Base-by-base conservation (phyloP, 2,888 invertebrate species). In the Drosophila mettleri region DNA sequence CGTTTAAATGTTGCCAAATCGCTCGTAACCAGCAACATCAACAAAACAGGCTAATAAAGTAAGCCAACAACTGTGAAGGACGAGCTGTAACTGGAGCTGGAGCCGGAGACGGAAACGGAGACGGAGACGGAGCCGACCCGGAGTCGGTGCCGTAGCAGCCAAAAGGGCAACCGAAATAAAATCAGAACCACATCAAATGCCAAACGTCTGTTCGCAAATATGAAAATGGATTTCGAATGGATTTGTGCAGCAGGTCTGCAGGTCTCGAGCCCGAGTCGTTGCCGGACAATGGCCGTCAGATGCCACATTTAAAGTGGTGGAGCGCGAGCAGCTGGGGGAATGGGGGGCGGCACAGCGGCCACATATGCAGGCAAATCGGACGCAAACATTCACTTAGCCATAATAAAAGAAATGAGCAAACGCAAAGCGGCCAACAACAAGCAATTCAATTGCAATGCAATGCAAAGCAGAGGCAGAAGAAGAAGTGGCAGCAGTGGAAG, bases 301-400 rank as follows among this genome's bases (percentile, higher is more conserved):
- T 55, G 33, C 29, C 31, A 27, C 16, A 39, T 39, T 51, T 16
- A 27, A 43, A 54, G 36, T 29, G 46, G 27, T 14, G 14, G 4
- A 12, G 43, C 0, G 0, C 22, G 27, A 1, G 29, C 10, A 12
- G 18, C 10, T 5, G 18, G 0, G 1, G 16, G 29, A 2, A 3
- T 1, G 7, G 27, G 22, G 51, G 7, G 33, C 14, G 39, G 38
- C 18, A 10, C 12, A 10, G 20, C 18, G 6, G 52, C 24, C 34
- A 69, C 43, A 62, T 69, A 64, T 80, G 64, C 61, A 24, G 65
- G 61, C 64, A 69, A 78, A 74, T 70, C 74, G 75, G 74, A 76
- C 74, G 69, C 65, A 74, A 74, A 71, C 80, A 79, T 80, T 74
- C 75, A 77, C 83, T 70, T 85, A 74, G 73, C 72, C 74, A 71